These are phyloP conservation scores for Bos taurus DNA, from an alignment of 2,113 vertebrate species.

Conservation along the genomic window DNA sequence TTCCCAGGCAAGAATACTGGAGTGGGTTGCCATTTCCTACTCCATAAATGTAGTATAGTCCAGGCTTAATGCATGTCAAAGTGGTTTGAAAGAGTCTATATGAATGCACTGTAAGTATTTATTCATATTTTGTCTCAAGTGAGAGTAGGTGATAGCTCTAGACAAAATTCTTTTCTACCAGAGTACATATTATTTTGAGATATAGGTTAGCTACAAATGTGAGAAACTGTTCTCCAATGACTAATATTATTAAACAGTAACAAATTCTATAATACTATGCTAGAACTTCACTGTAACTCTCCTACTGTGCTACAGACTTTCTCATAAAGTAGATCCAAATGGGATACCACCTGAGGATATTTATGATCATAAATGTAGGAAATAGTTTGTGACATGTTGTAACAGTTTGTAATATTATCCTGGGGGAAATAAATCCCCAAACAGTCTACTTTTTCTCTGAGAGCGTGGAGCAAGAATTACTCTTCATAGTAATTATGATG, in stretches of 20 bases:
- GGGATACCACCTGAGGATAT: neutral
- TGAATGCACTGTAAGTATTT: neutral
- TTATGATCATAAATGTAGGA: neutral
- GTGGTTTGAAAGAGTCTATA: neutral
- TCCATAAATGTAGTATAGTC: neutral
- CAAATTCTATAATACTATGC: neutral
- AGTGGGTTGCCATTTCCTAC: neutral
- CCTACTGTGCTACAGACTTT: neutral
- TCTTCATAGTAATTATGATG: neutral
- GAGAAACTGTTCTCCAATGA: neutral
- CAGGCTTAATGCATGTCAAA: neutral
- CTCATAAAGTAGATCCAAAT: neutral
- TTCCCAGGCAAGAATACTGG: neutral
- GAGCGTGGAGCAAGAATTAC: neutral
- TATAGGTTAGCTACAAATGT: neutral
- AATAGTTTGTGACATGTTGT: neutral
- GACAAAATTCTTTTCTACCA: conserved; percentile 17
- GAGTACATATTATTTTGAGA: neutral
- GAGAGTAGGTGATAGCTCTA: neutral
- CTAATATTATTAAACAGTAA: neutral
- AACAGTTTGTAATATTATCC: neutral
- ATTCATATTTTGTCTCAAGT: neutral
- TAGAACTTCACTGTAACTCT: neutral
- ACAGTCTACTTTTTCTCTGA: neutral
- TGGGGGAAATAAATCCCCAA: neutral